phyloP scores from a whole-genome alignment of 2,797 vertebrate species.

The Tragelaphus eurycerus region DNA sequence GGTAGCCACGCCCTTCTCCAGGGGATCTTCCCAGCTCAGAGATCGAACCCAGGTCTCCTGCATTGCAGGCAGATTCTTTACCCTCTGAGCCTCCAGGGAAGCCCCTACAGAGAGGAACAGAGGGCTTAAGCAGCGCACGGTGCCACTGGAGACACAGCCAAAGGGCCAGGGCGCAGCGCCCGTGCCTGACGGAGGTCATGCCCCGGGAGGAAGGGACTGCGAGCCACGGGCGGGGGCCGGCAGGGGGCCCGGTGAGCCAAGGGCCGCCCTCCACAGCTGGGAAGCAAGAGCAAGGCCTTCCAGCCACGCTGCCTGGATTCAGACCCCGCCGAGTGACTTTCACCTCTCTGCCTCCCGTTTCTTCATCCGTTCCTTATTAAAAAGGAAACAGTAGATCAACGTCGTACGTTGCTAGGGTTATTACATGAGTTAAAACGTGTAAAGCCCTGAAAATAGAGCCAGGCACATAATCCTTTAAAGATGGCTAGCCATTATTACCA shows the following conservation, averaged over 20 bases:
- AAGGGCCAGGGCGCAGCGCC: neutral
- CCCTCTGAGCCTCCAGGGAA: neutral
- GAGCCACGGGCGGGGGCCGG: rapidly evolving
- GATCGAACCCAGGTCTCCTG: neutral
- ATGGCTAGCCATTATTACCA: neutral
- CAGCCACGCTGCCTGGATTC: neutral
- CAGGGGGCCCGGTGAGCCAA: too few relatives aligned
- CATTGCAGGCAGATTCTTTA: neutral
- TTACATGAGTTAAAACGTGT: neutral
- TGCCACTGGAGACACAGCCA: neutral
- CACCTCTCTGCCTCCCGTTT: neutral
- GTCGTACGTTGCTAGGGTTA: neutral
- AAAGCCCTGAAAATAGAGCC: neutral
- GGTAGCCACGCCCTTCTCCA: neutral
- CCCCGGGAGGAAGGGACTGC: neutral
- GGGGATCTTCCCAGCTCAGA: neutral
- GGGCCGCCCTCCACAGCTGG: rapidly evolving
- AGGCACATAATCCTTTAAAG: neutral
- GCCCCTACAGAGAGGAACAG: neutral
- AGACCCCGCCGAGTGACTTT: too few relatives aligned
- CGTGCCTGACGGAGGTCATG: rapidly evolving
- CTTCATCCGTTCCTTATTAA: neutral
- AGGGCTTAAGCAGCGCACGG: neutral
- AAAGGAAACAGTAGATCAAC: neutral
- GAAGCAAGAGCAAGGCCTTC: neutral